Conservation (phyloP, 2,888 invertebrate genomes). For the Iphiclides podalirius region DNA sequence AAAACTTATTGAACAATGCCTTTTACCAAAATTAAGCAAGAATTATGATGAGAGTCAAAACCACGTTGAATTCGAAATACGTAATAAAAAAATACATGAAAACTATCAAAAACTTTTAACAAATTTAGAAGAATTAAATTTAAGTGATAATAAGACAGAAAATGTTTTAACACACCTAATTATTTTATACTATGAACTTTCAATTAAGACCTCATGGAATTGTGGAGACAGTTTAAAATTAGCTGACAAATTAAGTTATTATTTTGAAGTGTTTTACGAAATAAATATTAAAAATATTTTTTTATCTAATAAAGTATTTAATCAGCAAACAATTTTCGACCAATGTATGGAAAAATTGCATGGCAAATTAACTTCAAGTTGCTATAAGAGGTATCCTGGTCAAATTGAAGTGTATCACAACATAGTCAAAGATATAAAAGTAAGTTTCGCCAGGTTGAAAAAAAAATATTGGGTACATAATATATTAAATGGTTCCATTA, state of each 20-base stretch:
- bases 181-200: conserved; percentile 53
- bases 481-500: no score
- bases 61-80: conserved; percentile 48
- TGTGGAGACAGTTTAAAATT: conserved; percentile 38
- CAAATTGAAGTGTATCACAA: conserved; percentile 55
- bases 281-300: conserved; percentile 44
- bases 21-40: conserved; percentile 50
- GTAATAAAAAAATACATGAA: conserved; percentile 42
- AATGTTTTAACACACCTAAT: conserved; percentile 44
- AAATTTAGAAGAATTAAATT: conserved; percentile 41
- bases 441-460: no score
- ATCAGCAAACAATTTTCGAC: conserved; percentile 56
- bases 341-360: conserved; percentile 51
- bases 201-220: conserved; percentile 49
- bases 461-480: no score
- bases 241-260: conserved; percentile 40
- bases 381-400: conserved; percentile 60
- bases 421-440: conserved; percentile 47
- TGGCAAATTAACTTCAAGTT: conserved; percentile 46
- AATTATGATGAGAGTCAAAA: conserved; percentile 48
- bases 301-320: conserved; percentile 34
- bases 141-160: conserved; percentile 35
- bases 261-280: conserved; percentile 45
- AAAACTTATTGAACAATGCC: conserved; percentile 39
- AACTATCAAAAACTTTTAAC: conserved; percentile 42